phyloP scores from a whole-genome alignment of 2,888 invertebrate species.

The Cataglyphis altisquamis region DNA sequence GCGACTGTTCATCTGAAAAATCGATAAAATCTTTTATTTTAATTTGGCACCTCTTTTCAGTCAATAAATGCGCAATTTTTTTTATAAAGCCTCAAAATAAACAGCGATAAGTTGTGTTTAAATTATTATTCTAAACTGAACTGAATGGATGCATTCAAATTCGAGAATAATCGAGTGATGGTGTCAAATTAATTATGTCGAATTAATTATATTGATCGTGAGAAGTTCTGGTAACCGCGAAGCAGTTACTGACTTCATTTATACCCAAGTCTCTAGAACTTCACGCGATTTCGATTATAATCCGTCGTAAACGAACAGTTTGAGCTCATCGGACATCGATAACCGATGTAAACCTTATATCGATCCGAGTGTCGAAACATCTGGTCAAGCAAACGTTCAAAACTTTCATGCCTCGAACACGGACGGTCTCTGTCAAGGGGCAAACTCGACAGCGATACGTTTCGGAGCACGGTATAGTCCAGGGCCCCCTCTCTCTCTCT shows the following conservation, averaged over 20 bases:
- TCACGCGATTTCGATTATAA: not conserved
- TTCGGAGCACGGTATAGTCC: constrained; percentile 41
- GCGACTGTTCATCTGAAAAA: not conserved
- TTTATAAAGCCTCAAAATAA: not conserved
- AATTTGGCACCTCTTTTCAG: not conserved
- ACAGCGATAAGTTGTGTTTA: not conserved
- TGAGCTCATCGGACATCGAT: not conserved
- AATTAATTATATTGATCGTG: constrained; percentile 4
- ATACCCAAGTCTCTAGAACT: not conserved
- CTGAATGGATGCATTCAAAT: not conserved
- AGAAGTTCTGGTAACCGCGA: not conserved
- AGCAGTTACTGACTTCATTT: constrained; percentile 18
- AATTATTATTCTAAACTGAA: not conserved
- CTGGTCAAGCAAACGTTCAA: constrained; percentile 42
- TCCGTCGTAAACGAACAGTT: not conserved
- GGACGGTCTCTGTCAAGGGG: constrained; percentile 40
- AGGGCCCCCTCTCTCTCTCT: not conserved
- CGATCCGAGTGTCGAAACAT: constrained; percentile 45
- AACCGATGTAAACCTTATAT: constrained; percentile 26
- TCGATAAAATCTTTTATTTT: not conserved
- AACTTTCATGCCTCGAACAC: constrained; percentile 15
- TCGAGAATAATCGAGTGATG: not conserved
- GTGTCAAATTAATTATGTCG: not conserved
- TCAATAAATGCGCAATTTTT: not conserved
- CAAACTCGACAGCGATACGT: constrained; percentile 44